Percentiles rank a stretch among this genome's conserved stretches.
These are phyloP conservation scores for Ecdyonurus torrentis DNA, from an alignment of 2,888 invertebrate species.

Conservation along the genomic window DNA sequence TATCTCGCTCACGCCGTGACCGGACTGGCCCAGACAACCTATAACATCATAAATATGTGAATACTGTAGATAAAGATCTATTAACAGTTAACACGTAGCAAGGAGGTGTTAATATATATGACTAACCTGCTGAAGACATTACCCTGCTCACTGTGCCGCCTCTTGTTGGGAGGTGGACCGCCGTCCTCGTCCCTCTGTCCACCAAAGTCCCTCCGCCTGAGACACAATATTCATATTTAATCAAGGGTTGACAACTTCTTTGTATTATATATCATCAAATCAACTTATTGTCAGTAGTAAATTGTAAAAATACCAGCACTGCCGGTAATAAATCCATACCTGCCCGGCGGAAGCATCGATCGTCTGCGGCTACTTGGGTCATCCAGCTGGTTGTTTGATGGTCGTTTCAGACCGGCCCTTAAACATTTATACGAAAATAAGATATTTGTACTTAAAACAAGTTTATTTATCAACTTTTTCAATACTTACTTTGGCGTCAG, in stretches of 20 bases:
- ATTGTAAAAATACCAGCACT: neutral
- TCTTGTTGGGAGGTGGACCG: constrained; percentile 31
- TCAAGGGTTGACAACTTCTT: too few species aligned
- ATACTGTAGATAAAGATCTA: neutral
- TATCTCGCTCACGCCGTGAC: constrained; percentile 18
- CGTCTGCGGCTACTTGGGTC: constrained; percentile 12
- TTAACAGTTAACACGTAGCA: neutral
- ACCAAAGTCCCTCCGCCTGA: constrained; percentile 11
- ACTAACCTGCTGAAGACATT: constrained; percentile 37
- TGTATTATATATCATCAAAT: too few species aligned
- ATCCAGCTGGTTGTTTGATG: constrained; percentile 7
- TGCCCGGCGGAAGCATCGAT: constrained; percentile 8
- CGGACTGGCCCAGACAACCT: constrained; percentile 18
- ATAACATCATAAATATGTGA: constrained; percentile 1
- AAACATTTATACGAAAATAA: neutral
- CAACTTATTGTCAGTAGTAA: constrained; percentile 4
- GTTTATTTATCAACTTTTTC: neutral
- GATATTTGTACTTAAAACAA: neutral
- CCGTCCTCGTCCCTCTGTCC: constrained; percentile 19
- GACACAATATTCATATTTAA: neutral
- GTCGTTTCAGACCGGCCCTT: constrained; percentile 14
- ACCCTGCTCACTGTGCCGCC: constrained; percentile 34
- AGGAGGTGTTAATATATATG: too few species aligned
- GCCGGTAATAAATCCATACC: constrained; percentile 5
- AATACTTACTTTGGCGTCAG: neutral